Base-by-base conservation (phyloP, 2,797 vertebrate species). In the Lophius americanus region DNA sequence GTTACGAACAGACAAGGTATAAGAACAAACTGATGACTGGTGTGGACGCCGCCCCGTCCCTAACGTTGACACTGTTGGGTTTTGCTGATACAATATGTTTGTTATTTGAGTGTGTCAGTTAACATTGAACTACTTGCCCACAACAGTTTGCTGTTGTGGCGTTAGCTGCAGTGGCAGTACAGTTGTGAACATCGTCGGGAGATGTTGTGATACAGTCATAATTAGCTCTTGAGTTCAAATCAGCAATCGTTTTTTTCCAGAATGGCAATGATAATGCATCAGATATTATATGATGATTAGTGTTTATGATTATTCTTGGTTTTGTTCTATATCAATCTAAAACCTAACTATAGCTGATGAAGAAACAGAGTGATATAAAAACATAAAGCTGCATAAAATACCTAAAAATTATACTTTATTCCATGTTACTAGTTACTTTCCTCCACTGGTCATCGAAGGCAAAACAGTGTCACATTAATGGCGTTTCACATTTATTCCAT, bases 401-500 rank as follows among this genome's bases (percentile, higher is more conserved):
- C 33, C 51, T 52, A 6, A 52, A 37, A 52, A 36, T 52, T 4
- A 6, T 12, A 53, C 36, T 38, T 53, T 3, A 53, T 2, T 12
- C 13, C 4, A 55, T 41, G 8, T 10, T 9, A 14, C 9, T 32
- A 32, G 8, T 49, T 49, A 9, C n/a, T 49, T 53, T 38, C 35
- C 13, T 10, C 38, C 9, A 14, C n/a, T 23, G 37, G 23, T 63
- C 12, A 50, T 53, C 11, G 57, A 13, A 64, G 10, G 3, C 56
- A 51, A 41, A 1, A 23, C 3, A n/a, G 14, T 39, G 13, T 59
- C 36, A 33, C 47, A 58, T 53, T 37, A 73, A 38, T 50, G 23
- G 46, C 4, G 7, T 38, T 52, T 14, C 58, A 48, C 55, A 60
- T 12, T 56, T 70, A 41, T 63, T 62, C 42, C 9, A 51, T 64